Evolutionary conservation across 2,113 vertebrate species (phyloP), one percentile per base, ranked within the genome.

Genomic region (Silurus asotus): DNA sequence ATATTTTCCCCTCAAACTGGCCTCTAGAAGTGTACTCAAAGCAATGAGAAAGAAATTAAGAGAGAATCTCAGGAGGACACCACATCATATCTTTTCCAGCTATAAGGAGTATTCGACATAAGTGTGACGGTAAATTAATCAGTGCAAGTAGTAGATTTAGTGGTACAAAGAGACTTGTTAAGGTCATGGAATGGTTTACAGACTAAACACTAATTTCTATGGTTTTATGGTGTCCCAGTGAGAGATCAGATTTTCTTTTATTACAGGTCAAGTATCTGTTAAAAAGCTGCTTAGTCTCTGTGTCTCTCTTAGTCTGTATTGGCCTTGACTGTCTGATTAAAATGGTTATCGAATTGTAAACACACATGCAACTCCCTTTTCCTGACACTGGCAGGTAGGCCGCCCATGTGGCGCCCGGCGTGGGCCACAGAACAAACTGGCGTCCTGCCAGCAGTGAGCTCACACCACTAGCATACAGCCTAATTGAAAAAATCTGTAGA

Each of bases 401-500:
- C 96, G 95, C 93, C 95, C 94, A 95, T 94, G 93, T 92, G 92
- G 93, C 91, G 92, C 94, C 96, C 88, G 69, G 84, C 78, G 92
- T 94, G 94, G 94, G 95, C 92, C 92, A 90, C 91, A 93, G 94
- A 96, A 96, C 94, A 92, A 89, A 86, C 89, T 97, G 96, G 96
- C 94, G 84, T 82, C 4, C 1, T 85, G 92, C 96, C 97, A 97
- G 94, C 85, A 90, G 93, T 98, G 96, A 99, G 92, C 93, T 98
- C 96, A 98, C 90, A 84, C 84, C 87, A 90, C 90, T 94, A 94
- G 94, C 95, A 95, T 94, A 94, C 90, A 82, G 92, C 93, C 89
- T 96, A 95, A 96, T 94, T 96, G 93, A 95, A 96, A 96, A 96
- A 95, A 95, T 87, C 93, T 96, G 95, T 93, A 90, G 53, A 48